Conservation (phyloP, 2,113 vertebrate species). For the Sitta europaea region DNA sequence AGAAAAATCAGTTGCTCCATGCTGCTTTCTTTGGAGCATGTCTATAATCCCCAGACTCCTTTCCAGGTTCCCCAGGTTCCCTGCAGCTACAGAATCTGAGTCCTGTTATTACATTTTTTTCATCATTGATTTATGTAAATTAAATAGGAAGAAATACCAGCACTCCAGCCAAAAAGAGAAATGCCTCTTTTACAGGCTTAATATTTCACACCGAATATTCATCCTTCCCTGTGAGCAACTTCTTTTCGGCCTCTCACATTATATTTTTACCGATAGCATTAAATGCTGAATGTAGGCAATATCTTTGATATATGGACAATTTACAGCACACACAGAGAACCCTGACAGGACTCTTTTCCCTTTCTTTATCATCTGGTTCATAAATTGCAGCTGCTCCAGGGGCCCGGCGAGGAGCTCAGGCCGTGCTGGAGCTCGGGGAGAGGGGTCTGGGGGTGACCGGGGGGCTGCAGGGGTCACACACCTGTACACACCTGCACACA, state of each 20-base stretch:
- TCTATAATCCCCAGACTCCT: background rate
- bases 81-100: background rate
- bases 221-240: conserved; percentile 55
- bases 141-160: conserved; percentile 54
- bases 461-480: no score
- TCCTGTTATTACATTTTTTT: conserved; percentile 19
- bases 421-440: background rate
- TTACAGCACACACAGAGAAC: conserved; percentile 28
- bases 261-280: conserved; percentile 59
- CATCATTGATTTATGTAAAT: conserved; percentile 63
- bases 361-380: conserved; percentile 35
- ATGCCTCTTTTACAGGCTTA: conserved; percentile 47
- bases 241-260: conserved; percentile 13
- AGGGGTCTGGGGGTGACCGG: background rate
- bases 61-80: background rate
- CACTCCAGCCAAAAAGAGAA: conserved; percentile 51
- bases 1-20: background rate
- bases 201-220: conserved; percentile 66
- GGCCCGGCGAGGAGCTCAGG: background rate
- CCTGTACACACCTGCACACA: background rate
- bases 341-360: background rate
- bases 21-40: background rate
- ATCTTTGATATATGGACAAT: conserved; percentile 56
- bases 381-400: background rate
- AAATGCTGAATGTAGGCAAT: conserved; percentile 54